Evolutionary conservation across 2,888 invertebrate species (phyloP), one percentile per base, ranked within the genome.

Genomic region (Calameuta filiformis): DNA sequence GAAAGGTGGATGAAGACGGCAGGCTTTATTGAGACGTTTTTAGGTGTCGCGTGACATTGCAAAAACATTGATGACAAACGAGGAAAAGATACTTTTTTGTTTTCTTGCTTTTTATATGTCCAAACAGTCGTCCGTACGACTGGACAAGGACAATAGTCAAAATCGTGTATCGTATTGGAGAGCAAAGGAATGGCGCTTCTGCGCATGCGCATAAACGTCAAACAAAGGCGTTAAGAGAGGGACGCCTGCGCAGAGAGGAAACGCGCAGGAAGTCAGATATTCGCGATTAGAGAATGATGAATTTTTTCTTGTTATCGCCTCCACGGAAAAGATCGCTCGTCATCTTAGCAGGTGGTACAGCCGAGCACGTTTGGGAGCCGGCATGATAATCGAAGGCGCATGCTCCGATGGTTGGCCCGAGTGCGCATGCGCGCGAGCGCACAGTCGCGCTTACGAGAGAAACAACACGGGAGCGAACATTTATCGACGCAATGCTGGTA

Each of bases 361-460:
- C 56, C 23, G 9, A 1, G 23, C 23, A 56, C 56, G 23, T 56
- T 56, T 56, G 6, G 56, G 56, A 56, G 56, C 23, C 56, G 3
- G 2, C 9, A 2, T 23, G 56, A 23, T 56, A 23, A 56, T 56
- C 56, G 56, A 56, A 56, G 56, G 56, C 23, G 56, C 56, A 56
- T 56, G 23, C 40, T 0, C 15, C 6, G 15, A 6, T 40, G 2
- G 23, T 9, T 40, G 9, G 56, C 9, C 23, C 23, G 75, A 81
- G 68, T 75, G 81, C 81, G 81, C 81, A 79, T 79, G 81, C 79
- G 79, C 78, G 75, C 33, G 56, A 9, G 56, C 56, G 56, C 56
- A 56, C 2, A 23, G 56, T 56, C 56, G 56, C 23, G 23, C 23
- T 56, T 56, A 56, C 23, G 56, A 56, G 56, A 23, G 56, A 56